Base-by-base conservation (phyloP, 2,888 invertebrate species). In the Pseudococcus longispinus region DNA sequence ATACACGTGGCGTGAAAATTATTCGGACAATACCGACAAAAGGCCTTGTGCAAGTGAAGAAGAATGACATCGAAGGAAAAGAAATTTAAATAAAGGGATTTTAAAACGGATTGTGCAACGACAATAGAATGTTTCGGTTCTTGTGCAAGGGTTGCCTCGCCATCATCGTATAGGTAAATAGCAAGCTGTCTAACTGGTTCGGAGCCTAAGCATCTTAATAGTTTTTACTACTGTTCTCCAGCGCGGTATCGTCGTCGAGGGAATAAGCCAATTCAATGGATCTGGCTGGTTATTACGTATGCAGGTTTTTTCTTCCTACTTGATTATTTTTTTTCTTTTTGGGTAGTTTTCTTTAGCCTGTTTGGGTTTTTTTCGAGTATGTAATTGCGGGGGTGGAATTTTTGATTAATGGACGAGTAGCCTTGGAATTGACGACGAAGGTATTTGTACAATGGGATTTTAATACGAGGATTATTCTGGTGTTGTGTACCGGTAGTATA, bases 1-100 rank as follows among this genome's bases (percentile, higher is more conserved):
- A 60, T 29, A 70, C 70, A 70, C 70, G 70, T 70, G 29, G 70
- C 77, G 77, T 80, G 77, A 80, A 80, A 80, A 80, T 80, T 80
- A 42, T 42, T 80, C 18, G 37, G 77, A 80, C 29, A 80, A 42
- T 42, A 20, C 20, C 77, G 42, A 80, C 77, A 80, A 80, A 37
- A 80, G 42, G 77, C 77, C 77, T 80, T 80, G 77, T 80, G 77
- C 42, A 37, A 42, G 77, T 42, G 32, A 77, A 77, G 77, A 77
- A 77, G 77, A 80, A 80, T 80, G 77, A 42, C 77, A 80, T 80
- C 42, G 8, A 37, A 37, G 37, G 42, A 80, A n/a, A n/a, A 80
- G 77, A 80, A 80, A 80, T 80, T 80, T 80, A 80, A 80, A 80
- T 80, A 80, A 80, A 80, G 77, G 77, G 77, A 80, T 80, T 80